These are phyloP conservation scores for Serinus canaria DNA, from an alignment of 2,113 vertebrate genomes.

Conservation along the genomic window DNA sequence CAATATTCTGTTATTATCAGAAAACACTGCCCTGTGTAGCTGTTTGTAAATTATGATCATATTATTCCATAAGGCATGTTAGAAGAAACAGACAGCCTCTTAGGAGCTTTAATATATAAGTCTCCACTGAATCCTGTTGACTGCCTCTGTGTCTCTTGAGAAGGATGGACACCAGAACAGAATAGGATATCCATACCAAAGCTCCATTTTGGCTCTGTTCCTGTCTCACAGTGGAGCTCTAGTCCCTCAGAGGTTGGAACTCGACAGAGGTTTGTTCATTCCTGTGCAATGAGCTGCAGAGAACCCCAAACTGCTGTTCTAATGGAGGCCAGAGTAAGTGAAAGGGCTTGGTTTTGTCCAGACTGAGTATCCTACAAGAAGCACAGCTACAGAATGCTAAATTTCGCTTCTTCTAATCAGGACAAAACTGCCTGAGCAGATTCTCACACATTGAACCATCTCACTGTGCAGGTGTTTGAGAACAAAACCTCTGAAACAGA, in stretches of 20 bases:
- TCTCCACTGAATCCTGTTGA: background rate
- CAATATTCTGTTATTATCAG: background rate
- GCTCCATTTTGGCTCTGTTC: background rate
- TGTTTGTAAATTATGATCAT: background rate
- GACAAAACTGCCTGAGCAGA: background rate
- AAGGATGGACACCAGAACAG: background rate
- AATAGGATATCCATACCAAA: background rate
- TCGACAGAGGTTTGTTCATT: background rate
- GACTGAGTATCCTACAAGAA: background rate
- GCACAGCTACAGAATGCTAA: background rate
- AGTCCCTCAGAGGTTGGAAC: background rate
- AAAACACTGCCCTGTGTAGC: background rate
- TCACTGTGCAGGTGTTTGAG: background rate
- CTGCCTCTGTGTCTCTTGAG: background rate
- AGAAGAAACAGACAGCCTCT: background rate
- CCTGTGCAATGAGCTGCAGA: background rate
- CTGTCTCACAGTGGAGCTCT: background rate
- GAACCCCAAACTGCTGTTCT: background rate
- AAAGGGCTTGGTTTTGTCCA: background rate
- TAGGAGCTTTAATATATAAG: background rate
- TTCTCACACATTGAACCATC: background rate
- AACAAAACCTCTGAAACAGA: background rate
- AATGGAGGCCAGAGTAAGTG: background rate
- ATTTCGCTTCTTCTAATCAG: rapidly evolving
- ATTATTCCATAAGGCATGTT: background rate